A percentile compares a stretch with the other conserved stretches of the same genome.
Conservation (phyloP, 2,113 vertebrate species). For the Boulengeromyrus knoepffleri region DNA sequence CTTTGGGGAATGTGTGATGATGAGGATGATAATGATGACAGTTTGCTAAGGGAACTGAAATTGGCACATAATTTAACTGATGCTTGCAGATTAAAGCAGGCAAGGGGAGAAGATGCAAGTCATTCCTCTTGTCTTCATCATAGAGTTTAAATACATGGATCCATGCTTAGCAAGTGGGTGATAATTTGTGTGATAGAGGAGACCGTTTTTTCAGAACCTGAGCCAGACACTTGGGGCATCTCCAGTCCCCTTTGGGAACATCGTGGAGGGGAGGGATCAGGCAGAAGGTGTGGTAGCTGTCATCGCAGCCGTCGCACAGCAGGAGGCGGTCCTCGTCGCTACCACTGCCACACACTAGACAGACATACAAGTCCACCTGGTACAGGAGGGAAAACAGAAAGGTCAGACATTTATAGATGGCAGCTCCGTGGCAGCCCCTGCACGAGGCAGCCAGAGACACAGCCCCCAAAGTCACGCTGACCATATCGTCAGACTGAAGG, state of each 20-base stretch:
- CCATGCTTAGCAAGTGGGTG: neutral
- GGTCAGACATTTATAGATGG: neutral
- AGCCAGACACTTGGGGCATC: slow-evolving; percentile 93
- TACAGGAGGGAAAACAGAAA: neutral
- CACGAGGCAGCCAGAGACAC: neutral
- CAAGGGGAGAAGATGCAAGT: neutral
- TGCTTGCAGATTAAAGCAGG: neutral
- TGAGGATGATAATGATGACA: neutral
- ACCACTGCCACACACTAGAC: slow-evolving; percentile 82
- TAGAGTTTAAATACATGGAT: neutral
- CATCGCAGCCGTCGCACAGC: slow-evolving; percentile 92
- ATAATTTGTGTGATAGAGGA: slow-evolving; percentile 10
- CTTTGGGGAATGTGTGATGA: neutral
- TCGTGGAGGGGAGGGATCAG: slow-evolving; percentile 91
- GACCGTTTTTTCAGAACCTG: slow-evolving; percentile 63
- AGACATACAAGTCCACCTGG: slow-evolving; percentile 93
- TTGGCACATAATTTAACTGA: neutral
- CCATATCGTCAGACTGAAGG: slow-evolving; percentile 13
- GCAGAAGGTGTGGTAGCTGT: slow-evolving; percentile 97
- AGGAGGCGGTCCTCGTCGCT: slow-evolving; percentile 85
- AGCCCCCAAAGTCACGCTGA: neutral
- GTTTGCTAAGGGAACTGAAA: neutral
- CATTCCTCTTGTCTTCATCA: neutral
- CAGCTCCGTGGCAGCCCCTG: neutral
- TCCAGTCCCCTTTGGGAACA: slow-evolving; percentile 96